These are phyloP conservation scores for Sarcophilus harrisii DNA, from an alignment of 2,797 vertebrate genomes.

Conservation along the genomic window DNA sequence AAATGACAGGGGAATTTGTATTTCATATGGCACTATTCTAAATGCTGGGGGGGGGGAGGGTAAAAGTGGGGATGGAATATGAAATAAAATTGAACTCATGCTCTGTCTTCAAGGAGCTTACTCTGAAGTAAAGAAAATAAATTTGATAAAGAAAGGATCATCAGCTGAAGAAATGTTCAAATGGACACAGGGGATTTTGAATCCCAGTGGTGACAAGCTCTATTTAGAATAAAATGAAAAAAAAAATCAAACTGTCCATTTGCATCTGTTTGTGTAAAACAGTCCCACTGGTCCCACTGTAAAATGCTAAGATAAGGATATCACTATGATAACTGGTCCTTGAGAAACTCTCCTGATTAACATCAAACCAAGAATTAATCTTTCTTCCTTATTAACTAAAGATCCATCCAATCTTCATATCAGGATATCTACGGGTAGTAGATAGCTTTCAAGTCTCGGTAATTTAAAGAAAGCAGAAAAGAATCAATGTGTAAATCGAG, in stretches of 20 bases:
- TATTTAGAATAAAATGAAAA: neutral
- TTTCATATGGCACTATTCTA: neutral
- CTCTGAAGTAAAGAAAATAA: neutral
- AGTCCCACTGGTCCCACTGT: neutral
- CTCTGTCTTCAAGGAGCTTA: neutral
- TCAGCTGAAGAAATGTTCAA: neutral
- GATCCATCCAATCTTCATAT: neutral
- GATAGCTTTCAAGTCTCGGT: neutral
- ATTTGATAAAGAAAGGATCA: neutral
- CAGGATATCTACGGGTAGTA: neutral
- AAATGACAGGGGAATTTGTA: neutral
- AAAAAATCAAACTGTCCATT: neutral
- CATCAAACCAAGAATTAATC: neutral
- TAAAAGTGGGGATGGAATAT: neutral
- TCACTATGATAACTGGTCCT: neutral
- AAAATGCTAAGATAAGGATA: neutral
- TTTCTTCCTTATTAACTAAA: neutral
- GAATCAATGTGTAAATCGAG: neutral
- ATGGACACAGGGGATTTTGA: neutral
- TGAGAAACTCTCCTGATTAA: neutral
- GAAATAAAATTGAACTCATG: neutral
- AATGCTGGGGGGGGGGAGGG: neutral
- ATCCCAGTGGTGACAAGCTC: neutral
- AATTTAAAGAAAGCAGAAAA: neutral
- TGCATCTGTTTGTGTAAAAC: neutral